phyloP scores from a whole-genome alignment of 2,888 invertebrate genomes.

The Papilio protenor region DNA sequence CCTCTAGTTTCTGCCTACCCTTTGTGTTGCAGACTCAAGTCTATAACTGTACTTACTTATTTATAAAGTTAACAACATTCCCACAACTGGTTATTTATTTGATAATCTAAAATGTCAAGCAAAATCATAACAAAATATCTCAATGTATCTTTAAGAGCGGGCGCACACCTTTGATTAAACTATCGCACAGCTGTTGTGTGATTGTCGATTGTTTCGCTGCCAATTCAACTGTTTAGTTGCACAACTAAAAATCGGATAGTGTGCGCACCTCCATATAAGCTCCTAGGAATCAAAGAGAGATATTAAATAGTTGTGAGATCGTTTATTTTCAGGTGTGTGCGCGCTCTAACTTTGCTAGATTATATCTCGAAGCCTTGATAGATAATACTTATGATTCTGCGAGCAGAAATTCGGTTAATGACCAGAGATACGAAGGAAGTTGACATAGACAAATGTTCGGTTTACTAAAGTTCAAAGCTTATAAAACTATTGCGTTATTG shows the following conservation, averaged over 20 bases:
- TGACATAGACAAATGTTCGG: slow-evolving; percentile 8
- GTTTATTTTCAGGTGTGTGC: no score
- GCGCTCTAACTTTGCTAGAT: not conserved
- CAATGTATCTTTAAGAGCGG: not conserved
- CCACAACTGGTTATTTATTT: not conserved
- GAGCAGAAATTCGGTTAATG: slow-evolving; percentile 10
- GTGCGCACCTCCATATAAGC: no score
- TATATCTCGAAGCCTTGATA: slow-evolving; percentile 2
- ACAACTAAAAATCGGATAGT: no score
- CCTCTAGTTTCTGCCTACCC: not conserved
- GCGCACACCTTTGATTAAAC: no score
- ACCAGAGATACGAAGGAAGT: slow-evolving; percentile 4
- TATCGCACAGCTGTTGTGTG: no score
- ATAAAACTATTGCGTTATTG: slow-evolving; percentile 33
- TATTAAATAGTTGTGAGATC: no score
- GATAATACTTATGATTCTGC: not conserved
- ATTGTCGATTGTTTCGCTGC: no score
- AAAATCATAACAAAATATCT: slow-evolving; percentile 8
- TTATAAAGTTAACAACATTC: not conserved
- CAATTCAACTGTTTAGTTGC: no score
- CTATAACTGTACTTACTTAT: not conserved
- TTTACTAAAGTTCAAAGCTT: slow-evolving; percentile 20
- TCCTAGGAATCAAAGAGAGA: no score
- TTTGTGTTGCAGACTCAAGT: not conserved
- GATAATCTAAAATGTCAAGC: slow-evolving; percentile 5